Conservation (phyloP, 2,888 invertebrate species). For the Phaonia tiefii region DNA sequence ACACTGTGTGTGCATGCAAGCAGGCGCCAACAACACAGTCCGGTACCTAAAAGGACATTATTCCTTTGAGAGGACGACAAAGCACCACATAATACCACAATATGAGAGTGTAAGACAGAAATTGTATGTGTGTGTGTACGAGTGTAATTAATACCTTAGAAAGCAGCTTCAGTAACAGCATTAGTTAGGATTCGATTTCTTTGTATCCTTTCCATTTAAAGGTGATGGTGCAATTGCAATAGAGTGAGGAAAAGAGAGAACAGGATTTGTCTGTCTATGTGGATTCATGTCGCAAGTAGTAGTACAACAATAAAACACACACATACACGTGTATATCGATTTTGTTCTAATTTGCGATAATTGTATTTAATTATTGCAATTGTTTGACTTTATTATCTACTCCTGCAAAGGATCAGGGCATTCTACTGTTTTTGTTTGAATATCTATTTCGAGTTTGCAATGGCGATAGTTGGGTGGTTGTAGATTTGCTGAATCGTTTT, state of each 20-base stretch:
- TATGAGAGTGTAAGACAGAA: conserved; percentile 5
- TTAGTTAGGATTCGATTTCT: conserved; percentile 31
- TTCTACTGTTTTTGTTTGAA: no score
- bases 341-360: conserved; percentile 56
- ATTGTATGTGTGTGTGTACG: neutral
- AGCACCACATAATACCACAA: conserved; percentile 26
- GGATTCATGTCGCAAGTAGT: no score
- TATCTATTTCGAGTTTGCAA: neutral
- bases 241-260: neutral
- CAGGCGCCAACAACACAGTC: neutral
- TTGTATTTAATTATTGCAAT: conserved; percentile 66
- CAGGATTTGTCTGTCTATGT: no score
- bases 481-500: neutral
- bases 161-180: conserved; percentile 31
- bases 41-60: conserved; percentile 23
- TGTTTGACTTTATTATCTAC: conserved; percentile 45
- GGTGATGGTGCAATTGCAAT: conserved; percentile 1
- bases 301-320: neutral
- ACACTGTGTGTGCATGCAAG: neutral
- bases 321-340: conserved; percentile 26
- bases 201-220: conserved; percentile 16
- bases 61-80: conserved; percentile 34
- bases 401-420: no score
- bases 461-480: no score
- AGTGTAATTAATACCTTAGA: conserved; percentile 36